Base-by-base conservation (phyloP, 2,113 vertebrate species). In the Eclectus roratus region DNA sequence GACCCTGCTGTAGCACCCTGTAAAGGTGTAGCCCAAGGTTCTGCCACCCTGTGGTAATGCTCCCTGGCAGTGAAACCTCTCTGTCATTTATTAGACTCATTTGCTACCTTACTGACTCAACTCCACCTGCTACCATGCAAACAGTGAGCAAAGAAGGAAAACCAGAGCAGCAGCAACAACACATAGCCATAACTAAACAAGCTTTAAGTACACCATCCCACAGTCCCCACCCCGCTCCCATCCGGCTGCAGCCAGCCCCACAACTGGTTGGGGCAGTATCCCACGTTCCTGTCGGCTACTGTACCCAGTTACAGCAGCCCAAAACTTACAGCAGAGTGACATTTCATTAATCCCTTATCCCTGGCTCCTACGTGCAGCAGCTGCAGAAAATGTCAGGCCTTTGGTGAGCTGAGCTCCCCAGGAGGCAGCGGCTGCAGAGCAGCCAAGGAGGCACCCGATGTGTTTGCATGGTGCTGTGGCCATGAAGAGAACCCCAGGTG, bases 311-410 rank as follows among this genome's bases (percentile, higher is more conserved):
- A 56, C 8, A 3, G 82, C 76, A 93, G 49, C 69, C 79, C 63
- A 63, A 74, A 80, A 15, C 76, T 90, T 85, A 43, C 5, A 44
- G 81, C 17, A 39, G 70, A 79, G 43, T 86, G 89, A 81, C 76
- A 94, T 82, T 91, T 80, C 82, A 58, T 90, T 93, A 84, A 93
- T 83, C 84, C 69, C 88, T 97, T 47, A 79, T 86, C 71, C 66
- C 44, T 25, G 10, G 65, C 39, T 92, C 81, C 74, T 73, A 31
- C 4, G 1, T 24, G 68, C 29, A 9, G 47, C 8, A 28, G 77
- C 56, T 70, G 58, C n/a, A 70, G 80, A 89, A 94, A 94, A 96
- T 44, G 61, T 80, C 77, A 91, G 47, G 39, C 27, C 60, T 84
- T 79, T 2, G 1, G 71, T 1, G 1, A 87, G 73, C 37, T 3